Percentiles rank a stretch among this genome's conserved stretches.
These are phyloP conservation scores for Brachymystax lenok DNA, from an alignment of 2,797 vertebrate genomes.

Conservation along the genomic window DNA sequence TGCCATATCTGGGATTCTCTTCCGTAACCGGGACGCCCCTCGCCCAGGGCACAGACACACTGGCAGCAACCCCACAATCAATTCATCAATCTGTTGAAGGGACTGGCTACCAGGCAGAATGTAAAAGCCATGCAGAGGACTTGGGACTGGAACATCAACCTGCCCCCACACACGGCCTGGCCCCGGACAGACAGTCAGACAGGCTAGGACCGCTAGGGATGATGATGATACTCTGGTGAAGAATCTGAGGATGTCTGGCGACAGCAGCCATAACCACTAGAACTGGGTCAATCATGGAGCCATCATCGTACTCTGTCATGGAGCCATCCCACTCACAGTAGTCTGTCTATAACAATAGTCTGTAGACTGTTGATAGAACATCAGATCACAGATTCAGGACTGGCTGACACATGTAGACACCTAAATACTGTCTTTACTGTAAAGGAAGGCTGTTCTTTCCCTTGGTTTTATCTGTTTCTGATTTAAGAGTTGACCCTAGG, in stretches of 20 bases:
- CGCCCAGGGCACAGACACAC: constrained; percentile 81
- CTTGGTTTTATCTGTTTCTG: too few relatives aligned
- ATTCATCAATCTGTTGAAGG: constrained; percentile 81
- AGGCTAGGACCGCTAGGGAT: constrained; percentile 47
- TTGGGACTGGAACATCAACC: neutral
- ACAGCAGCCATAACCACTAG: neutral
- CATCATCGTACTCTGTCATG: neutral
- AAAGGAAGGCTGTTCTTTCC: neutral
- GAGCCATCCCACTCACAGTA: neutral
- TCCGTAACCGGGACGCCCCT: constrained; percentile 82
- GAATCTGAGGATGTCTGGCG: neutral
- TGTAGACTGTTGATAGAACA: neutral
- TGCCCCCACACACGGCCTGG: constrained; percentile 59
- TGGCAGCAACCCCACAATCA: constrained; percentile 82
- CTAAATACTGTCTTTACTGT: neutral
- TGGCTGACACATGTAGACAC: neutral
- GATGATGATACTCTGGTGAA: constrained; percentile 19
- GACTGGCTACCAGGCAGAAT: constrained; percentile 54
- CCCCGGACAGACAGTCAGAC: constrained; percentile 46
- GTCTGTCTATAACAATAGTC: neutral
- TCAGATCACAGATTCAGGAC: neutral
- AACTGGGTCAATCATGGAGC: neutral
- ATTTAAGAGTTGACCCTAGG: too few relatives aligned
- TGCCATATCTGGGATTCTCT: constrained; percentile 85
- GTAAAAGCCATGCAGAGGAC: constrained; percentile 68